Percentiles rank a stretch among this genome's conserved stretches.
phyloP scores from a whole-genome alignment of 2,113 vertebrate genomes.

The Noturus placidus region DNA sequence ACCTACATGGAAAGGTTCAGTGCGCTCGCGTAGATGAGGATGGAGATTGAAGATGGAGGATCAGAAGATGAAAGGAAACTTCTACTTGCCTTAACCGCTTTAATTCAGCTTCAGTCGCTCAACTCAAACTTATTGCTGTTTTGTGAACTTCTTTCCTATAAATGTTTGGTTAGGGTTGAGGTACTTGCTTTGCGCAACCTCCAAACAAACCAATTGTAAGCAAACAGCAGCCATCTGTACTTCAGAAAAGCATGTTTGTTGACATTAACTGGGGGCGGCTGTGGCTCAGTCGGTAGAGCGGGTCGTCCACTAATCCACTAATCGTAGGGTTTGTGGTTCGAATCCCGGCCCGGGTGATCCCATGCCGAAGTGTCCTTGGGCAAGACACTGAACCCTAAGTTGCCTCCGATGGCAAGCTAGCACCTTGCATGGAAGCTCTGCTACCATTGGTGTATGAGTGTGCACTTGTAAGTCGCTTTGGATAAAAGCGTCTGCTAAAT shows the following conservation, averaged over 20 bases:
- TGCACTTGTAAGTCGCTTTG: no score
- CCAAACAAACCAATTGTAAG: neutral
- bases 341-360: no score
- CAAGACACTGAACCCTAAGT: no score
- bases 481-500: no score
- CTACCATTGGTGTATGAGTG: no score
- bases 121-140: neutral
- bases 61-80: neutral
- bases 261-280: neutral
- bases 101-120: neutral
- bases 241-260: neutral
- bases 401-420: no score
- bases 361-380: no score
- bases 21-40: neutral
- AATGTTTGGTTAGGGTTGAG: neutral
- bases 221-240: neutral
- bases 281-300: no score
- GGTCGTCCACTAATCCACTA: no score
- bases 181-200: neutral
- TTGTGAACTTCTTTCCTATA: neutral
- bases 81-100: neutral
- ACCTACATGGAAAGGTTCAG: constrained; percentile 39
- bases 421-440: no score
- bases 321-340: no score
- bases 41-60: neutral